Percentiles rank a stretch among this genome's conserved stretches.
These are phyloP conservation scores for Muscicapa comitata DNA, from an alignment of 2,797 vertebrate species.

Conservation along the genomic window DNA sequence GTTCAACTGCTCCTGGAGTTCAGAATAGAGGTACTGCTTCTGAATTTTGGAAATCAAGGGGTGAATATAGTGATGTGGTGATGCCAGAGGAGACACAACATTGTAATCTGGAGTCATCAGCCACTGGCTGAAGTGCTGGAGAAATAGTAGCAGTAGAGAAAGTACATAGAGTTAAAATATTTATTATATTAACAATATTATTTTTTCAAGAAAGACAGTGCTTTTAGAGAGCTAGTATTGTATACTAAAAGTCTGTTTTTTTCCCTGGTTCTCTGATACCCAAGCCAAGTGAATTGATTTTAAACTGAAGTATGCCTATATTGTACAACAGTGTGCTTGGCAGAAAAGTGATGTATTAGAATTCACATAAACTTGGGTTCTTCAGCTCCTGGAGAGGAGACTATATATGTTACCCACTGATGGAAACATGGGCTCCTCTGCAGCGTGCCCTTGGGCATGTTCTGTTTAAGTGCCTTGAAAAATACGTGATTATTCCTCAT, in stretches of 20 bases:
- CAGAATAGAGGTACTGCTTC: neutral
- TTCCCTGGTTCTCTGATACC: neutral
- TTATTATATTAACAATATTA: neutral
- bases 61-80: neutral
- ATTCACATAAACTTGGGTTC: neutral
- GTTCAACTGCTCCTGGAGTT: neutral
- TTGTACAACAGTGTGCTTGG: neutral
- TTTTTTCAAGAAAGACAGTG: neutral
- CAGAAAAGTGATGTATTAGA: neutral
- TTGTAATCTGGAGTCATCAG: neutral
- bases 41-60: neutral
- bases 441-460: constrained; percentile 25
- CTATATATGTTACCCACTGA: neutral
- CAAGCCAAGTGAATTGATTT: neutral
- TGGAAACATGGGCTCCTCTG: neutral
- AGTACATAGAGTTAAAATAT: neutral
- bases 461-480: constrained; percentile 57
- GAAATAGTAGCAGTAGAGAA: neutral
- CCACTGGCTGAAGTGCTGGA: neutral
- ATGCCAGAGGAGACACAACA: neutral
- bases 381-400: neutral
- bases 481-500: neutral
- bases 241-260: neutral
- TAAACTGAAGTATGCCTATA: neutral
- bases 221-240: neutral